Evolutionary conservation across 92 coral and sea anemone genomes (phyloP).

Genomic region (Heteractis magnifica): DNA sequence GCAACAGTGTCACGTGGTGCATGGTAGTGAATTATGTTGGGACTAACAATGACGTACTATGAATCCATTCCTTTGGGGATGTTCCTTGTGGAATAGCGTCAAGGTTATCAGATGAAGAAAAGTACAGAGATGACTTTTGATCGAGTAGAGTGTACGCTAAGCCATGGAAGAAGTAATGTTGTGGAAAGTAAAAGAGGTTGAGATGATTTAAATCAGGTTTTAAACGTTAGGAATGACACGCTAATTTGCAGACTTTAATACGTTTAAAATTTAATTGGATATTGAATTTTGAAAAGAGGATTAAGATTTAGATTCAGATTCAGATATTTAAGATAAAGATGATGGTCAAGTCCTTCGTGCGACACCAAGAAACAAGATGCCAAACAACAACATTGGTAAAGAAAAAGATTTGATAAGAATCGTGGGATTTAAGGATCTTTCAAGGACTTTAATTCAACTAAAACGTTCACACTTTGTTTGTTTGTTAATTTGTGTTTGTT

Average conservation of each 20-base stretch:
- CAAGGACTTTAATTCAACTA: no score
- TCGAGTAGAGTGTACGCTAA: constrained; percentile 42
- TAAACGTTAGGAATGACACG: background rate
- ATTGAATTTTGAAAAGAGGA: background rate
- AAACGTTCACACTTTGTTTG: no score
- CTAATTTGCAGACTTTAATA: constrained; percentile 6
- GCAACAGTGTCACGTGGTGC: background rate
- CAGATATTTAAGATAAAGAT: background rate
- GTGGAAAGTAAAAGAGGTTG: constrained; percentile 13
- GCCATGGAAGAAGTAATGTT: constrained; percentile 20
- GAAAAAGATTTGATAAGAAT: background rate
- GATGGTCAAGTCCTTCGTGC: no score
- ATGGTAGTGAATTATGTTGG: constrained; percentile 1
- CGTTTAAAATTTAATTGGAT: constrained; percentile 6
- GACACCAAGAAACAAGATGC: no score
- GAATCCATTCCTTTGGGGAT: constrained; percentile 77
- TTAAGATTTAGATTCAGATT: background rate
- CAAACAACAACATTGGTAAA: no score
- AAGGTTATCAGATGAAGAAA: constrained; percentile 62
- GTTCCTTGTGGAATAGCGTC: constrained; percentile 61
- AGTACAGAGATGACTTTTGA: constrained; percentile 61
- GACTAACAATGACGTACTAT: constrained; percentile 73
- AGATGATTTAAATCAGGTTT: constrained; percentile 8
- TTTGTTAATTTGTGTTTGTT: no score
- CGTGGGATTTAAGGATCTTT: no score